These are phyloP conservation scores for Hymenopus coronatus DNA, from an alignment of 2,888 invertebrate genomes.

Conservation along the genomic window DNA sequence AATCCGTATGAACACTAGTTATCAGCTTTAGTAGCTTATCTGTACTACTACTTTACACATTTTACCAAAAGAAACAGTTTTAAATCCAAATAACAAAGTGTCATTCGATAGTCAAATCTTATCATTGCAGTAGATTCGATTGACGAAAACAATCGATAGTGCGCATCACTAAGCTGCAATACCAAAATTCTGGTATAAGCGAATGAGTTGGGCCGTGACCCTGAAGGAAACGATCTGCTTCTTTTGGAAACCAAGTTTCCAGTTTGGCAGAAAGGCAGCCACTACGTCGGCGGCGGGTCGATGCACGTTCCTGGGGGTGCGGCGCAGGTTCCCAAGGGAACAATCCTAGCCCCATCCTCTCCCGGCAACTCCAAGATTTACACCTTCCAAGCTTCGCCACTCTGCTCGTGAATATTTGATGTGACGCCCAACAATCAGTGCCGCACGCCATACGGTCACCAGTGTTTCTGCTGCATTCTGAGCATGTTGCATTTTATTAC, in stretches of 20 bases:
- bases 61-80: too few species aligned
- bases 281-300: background rate
- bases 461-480: background rate
- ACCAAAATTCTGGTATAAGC: too few species aligned
- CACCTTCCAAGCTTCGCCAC: constrained; percentile 12
- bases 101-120: too few species aligned
- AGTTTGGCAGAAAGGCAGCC: background rate
- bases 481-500: background rate
- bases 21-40: too few species aligned
- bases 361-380: constrained; percentile 19
- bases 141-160: too few species aligned
- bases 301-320: background rate
- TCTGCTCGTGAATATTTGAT: constrained; percentile 22
- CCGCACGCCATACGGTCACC: background rate
- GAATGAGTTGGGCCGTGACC: too few species aligned
- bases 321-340: constrained; percentile 8
- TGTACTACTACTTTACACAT: too few species aligned
- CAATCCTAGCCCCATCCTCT: constrained; percentile 5
- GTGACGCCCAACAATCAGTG: constrained; percentile 4
- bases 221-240: background rate
- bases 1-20: too few species aligned
- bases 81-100: too few species aligned
- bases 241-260: background rate
- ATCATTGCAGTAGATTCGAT: too few species aligned
- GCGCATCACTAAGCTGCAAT: too few species aligned